phyloP scores from a whole-genome alignment of 2,797 vertebrate species.

The Liasis olivaceus region DNA sequence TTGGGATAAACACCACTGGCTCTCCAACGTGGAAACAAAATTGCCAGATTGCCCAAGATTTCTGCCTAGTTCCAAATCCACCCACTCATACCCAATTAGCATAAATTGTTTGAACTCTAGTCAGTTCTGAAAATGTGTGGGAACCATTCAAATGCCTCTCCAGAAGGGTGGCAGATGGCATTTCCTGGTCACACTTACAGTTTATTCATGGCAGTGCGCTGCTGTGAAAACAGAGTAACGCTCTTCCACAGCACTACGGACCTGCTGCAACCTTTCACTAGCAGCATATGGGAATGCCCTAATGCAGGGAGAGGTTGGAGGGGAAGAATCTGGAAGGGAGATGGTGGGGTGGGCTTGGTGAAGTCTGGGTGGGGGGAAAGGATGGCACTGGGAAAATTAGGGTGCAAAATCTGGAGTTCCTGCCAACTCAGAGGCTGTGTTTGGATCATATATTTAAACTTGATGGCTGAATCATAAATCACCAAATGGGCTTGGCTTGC shows the following conservation, averaged over 20 bases:
- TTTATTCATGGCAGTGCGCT: background rate
- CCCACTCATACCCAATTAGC: conserved; percentile 12
- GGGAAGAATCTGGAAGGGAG: background rate
- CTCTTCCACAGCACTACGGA: background rate
- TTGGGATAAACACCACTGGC: background rate
- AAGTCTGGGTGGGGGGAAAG: background rate
- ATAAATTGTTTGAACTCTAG: conserved; percentile 11
- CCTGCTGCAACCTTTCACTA: background rate
- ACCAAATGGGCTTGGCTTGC: background rate
- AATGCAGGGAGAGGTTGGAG: no score
- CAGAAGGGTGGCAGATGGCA: conserved; percentile 26
- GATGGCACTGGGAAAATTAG: background rate
- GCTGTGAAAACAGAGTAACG: conserved; percentile 20
- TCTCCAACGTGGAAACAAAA: background rate
- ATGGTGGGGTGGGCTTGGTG: background rate
- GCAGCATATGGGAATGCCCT: no score
- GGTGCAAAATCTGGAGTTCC: background rate
- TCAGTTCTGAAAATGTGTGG: conserved; percentile 9
- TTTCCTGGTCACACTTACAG: conserved; percentile 5
- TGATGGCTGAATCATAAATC: background rate
- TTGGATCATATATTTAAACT: background rate
- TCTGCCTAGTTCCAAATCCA: background rate
- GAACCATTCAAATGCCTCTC: conserved; percentile 13
- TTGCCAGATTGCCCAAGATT: background rate
- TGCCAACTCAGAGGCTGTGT: background rate